Percentiles rank a stretch among this genome's conserved stretches.
Conservation (phyloP, 2,797 vertebrate species). For the Coendou prehensilis region DNA sequence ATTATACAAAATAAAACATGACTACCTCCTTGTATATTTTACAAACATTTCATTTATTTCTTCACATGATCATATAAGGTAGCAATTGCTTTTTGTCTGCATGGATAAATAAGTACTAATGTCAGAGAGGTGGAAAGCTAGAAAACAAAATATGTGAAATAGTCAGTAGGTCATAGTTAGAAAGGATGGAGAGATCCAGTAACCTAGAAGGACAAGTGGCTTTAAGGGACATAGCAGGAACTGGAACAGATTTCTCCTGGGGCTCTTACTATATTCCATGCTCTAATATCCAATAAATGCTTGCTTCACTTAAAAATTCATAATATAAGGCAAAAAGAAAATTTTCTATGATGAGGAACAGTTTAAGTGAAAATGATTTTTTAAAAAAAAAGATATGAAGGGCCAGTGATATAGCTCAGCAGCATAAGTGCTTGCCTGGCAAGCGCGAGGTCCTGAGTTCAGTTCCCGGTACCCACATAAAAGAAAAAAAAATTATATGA, state of each 20-base stretch:
- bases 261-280: not conserved
- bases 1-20: not conserved
- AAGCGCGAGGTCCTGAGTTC: no score
- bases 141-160: not conserved
- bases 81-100: not conserved
- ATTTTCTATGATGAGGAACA: not conserved
- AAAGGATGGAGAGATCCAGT: not conserved
- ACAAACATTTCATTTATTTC: constrained; percentile 7
- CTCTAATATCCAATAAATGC: constrained; percentile 25
- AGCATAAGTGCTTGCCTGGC: no score
- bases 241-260: not conserved
- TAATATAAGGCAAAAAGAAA: constrained; percentile 8
- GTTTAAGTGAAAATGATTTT: constrained; percentile 32
- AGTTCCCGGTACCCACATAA: no score
- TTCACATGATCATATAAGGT: not conserved
- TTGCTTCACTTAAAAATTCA: constrained; percentile 18
- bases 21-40: not conserved
- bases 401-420: no score
- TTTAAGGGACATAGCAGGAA: not conserved
- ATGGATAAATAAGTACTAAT: not conserved
- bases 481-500: not conserved
- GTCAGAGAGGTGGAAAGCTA: not conserved
- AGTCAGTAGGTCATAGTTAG: not conserved
- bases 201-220: not conserved
- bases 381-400: not conserved